These are phyloP conservation scores for Sebastes glaucus DNA, from an alignment of 2,797 vertebrate genomes.

Conservation along the genomic window DNA sequence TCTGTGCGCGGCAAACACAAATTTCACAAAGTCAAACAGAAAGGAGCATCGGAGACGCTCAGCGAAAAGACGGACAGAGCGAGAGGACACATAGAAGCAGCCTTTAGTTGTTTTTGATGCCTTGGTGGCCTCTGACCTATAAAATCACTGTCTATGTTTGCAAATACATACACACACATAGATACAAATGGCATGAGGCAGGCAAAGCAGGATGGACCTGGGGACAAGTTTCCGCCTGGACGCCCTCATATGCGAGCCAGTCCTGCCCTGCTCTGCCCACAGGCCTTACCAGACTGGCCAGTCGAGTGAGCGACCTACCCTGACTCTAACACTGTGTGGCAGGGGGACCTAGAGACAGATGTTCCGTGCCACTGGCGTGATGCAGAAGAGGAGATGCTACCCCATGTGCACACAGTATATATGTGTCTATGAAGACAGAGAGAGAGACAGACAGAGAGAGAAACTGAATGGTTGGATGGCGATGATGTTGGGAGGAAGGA, in stretches of 20 bases:
- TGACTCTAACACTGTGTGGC: conserved; percentile 84
- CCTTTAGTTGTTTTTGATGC: conserved; percentile 65
- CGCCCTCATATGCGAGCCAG: conserved; percentile 56
- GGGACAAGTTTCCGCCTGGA: conserved; percentile 69
- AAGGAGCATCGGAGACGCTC: conserved; percentile 13
- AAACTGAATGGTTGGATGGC: conserved; percentile 59
- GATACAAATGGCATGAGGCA: conserved; percentile 63
- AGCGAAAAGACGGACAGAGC: conserved; percentile 28
- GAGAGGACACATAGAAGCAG: conserved; percentile 40
- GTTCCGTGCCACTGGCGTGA: conserved; percentile 88
- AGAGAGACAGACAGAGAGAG: conserved; percentile 34
- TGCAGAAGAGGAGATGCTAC: conserved; percentile 61
- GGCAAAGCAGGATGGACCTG: conserved; percentile 69
- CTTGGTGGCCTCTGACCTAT: conserved; percentile 66
- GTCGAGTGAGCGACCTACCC: conserved; percentile 68
- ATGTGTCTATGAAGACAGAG: conserved; percentile 22
- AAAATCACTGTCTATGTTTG: conserved; percentile 43
- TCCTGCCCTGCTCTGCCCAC: conserved; percentile 60
- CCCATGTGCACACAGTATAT: conserved; percentile 27
- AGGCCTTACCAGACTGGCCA: conserved; percentile 60
- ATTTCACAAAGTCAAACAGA: conserved; percentile 57
- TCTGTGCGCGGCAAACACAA: not conserved
- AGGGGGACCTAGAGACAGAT: conserved; percentile 87
- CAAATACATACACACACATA: conserved; percentile 48
- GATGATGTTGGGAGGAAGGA: conserved; percentile 32